These are phyloP conservation scores for Drosophila macrospina DNA, from an alignment of 2,888 invertebrate species.

Conservation along the genomic window DNA sequence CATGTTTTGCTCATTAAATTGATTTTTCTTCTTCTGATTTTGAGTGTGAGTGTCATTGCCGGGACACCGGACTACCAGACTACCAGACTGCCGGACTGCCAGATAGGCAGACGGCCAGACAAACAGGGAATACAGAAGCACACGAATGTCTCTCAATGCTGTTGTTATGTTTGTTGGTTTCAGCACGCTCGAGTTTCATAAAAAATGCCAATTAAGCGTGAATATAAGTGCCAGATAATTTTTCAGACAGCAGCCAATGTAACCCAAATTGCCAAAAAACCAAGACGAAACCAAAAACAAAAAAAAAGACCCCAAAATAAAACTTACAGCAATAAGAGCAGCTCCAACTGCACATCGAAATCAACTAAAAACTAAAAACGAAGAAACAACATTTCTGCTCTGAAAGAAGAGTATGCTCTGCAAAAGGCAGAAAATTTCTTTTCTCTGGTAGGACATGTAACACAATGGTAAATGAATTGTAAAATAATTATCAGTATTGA, in stretches of 20 bases:
- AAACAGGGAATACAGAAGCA: conserved; percentile 69
- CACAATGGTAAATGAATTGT: conserved; percentile 10
- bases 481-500: conserved; percentile 15
- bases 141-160: conserved; percentile 67
- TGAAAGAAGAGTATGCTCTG: conserved; percentile 59
- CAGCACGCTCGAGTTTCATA: conserved; percentile 69
- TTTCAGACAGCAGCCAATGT: conserved; percentile 82
- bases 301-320: conserved; percentile 45
- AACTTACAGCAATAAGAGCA: conserved; percentile 62
- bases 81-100: neutral
- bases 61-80: conserved; percentile 31
- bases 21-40: conserved; percentile 77
- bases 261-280: conserved; percentile 79
- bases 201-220: conserved; percentile 85
- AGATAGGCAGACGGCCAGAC: conserved; percentile 19
- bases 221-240: conserved; percentile 84
- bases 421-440: conserved; percentile 23
- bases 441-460: conserved; percentile 30
- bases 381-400: conserved; percentile 18
- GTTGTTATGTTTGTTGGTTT: conserved; percentile 43
- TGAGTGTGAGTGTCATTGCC: conserved; percentile 83
- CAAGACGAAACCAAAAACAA: conserved; percentile 38
- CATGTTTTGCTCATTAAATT: conserved; percentile 83
- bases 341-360: conserved; percentile 40
- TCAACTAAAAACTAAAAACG: conserved; percentile 36